These are phyloP conservation scores for Pteropus alecto DNA, from an alignment of 2,113 vertebrate genomes.

Conservation along the genomic window DNA sequence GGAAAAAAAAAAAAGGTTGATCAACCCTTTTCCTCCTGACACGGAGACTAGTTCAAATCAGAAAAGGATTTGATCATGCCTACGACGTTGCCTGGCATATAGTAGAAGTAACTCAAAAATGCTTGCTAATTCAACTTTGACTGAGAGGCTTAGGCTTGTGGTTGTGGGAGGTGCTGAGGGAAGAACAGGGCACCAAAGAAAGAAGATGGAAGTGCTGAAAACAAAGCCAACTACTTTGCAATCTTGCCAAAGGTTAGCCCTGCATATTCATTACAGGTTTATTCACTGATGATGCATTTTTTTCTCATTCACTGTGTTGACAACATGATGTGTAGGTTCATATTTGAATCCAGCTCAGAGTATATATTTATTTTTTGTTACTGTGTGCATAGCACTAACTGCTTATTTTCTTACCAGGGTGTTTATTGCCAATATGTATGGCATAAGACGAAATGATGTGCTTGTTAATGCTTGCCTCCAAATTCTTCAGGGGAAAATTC, in stretches of 20 bases:
- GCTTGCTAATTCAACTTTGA: not conserved
- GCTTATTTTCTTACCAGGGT: constrained; percentile 60
- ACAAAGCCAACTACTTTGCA: constrained; percentile 6
- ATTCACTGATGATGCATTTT: constrained; percentile 1
- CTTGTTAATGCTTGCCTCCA: constrained; percentile 39
- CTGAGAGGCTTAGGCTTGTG: not conserved
- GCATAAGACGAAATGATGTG: constrained; percentile 21
- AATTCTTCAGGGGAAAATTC: constrained; percentile 18
- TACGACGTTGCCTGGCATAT: not conserved
- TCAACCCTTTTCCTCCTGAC: not conserved
- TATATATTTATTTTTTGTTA: constrained; percentile 53
- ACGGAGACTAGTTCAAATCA: not conserved
- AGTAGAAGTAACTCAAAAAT: not conserved
- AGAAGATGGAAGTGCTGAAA: not conserved
- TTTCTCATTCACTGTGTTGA: constrained; percentile 49
- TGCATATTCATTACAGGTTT: constrained; percentile 44
- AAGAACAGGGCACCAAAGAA: not conserved
- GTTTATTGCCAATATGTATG: constrained; percentile 33
- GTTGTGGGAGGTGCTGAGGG: not conserved
- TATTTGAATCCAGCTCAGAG: constrained; percentile 50
- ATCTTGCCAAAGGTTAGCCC: constrained; percentile 26
- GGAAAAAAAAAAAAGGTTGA: not conserved
- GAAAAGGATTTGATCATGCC: not conserved
- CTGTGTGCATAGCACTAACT: constrained; percentile 31
- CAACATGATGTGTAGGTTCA: constrained; percentile 61